phyloP scores from a whole-genome alignment of 2,888 invertebrate species.

The Meloe dianella region DNA sequence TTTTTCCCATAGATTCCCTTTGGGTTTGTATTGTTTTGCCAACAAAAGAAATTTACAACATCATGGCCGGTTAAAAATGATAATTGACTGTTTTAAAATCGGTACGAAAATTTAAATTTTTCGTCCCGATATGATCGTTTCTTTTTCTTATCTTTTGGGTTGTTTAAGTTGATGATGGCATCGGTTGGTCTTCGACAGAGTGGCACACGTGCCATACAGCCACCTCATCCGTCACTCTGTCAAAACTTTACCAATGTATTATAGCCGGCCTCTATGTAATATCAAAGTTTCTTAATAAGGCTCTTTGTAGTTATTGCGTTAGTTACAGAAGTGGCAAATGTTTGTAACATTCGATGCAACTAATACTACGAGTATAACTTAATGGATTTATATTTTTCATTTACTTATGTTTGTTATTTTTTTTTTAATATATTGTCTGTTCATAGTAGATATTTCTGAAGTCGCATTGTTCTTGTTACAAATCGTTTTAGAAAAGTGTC shows the following conservation, averaged over 20 bases:
- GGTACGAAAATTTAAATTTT: conserved; percentile 35
- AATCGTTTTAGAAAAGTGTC: conserved; percentile 39
- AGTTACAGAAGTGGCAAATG: conserved; percentile 19
- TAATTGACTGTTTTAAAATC: conserved; percentile 54
- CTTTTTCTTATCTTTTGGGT: background rate
- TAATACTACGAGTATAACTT: no score
- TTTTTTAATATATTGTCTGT: background rate
- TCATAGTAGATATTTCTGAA: background rate
- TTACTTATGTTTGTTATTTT: no score
- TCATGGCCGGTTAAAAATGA: conserved; percentile 57
- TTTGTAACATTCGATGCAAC: background rate
- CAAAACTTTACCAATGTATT: conserved; percentile 56
- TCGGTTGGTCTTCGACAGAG: background rate
- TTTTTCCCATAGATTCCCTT: conserved; percentile 35
- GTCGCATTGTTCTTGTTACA: conserved; percentile 30
- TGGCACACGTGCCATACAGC: conserved; percentile 43
- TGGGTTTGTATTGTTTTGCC: conserved; percentile 40
- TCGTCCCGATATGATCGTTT: background rate
- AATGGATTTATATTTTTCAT: no score
- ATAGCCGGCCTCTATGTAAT: conserved; percentile 51
- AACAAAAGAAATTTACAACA: conserved; percentile 52
- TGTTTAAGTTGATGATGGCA: background rate
- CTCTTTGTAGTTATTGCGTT: conserved; percentile 45
- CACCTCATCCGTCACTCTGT: conserved; percentile 53
- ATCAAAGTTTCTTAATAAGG: conserved; percentile 55